phyloP scores from a whole-genome alignment of 2,888 invertebrate species.

The Sarcophaga subvicina region DNA sequence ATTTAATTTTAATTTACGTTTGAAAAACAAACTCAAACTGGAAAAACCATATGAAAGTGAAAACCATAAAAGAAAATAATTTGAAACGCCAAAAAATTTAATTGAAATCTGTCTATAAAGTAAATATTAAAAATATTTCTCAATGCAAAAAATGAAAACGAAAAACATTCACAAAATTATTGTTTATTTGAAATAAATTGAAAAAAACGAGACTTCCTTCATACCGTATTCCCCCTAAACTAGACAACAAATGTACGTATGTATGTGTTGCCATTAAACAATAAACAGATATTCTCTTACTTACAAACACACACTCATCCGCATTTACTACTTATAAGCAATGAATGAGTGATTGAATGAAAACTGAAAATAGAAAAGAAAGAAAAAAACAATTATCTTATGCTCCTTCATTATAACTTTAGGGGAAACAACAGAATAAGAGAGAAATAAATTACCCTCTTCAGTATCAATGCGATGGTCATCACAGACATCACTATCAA shows the following conservation, averaged over 20 bases:
- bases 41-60: not conserved
- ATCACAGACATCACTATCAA: not conserved
- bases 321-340: not conserved
- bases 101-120: conserved; percentile 35
- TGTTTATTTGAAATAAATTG: conserved; percentile 29
- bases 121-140: conserved; percentile 21
- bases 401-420: not conserved
- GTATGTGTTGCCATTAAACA: conserved; percentile 18
- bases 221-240: not conserved
- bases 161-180: conserved; percentile 17
- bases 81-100: conserved; percentile 10
- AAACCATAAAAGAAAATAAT: conserved; percentile 15
- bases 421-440: not conserved
- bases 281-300: not conserved
- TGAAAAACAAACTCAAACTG: not conserved
- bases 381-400: conserved; percentile 6
- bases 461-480: not conserved
- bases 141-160: not conserved
- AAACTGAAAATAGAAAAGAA: not conserved
- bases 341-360: not conserved
- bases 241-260: conserved; percentile 4
- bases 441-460: conserved; percentile 5
- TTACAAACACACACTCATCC: not conserved
- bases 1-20: not conserved
- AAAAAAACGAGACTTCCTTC: not conserved